Evolutionary conservation across 2,888 invertebrate species (phyloP).

Genomic region (Idaea biselata): DNA sequence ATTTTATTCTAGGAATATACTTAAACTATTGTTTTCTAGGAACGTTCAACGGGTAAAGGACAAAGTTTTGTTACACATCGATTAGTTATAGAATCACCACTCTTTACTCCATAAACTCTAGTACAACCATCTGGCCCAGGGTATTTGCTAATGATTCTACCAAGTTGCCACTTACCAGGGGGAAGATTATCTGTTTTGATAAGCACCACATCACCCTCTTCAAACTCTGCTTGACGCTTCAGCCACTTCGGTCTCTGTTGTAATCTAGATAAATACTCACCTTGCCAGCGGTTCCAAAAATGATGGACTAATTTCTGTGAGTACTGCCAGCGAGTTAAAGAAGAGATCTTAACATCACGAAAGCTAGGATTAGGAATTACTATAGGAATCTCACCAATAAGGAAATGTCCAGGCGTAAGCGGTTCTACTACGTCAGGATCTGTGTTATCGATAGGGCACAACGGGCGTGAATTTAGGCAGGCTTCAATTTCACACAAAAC

Average conservation of each 20-base stretch:
- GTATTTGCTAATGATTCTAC: constrained; percentile 27
- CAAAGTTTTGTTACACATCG: constrained; percentile 26
- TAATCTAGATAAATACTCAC: constrained; percentile 26
- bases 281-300: constrained; percentile 29
- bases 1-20: no score
- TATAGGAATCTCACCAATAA: constrained; percentile 25
- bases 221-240: constrained; percentile 18
- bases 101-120: constrained; percentile 27
- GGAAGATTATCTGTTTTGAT: constrained; percentile 29
- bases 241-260: constrained; percentile 30
- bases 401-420: constrained; percentile 33
- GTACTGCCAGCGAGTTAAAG: constrained; percentile 27
- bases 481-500: constrained; percentile 14
- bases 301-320: constrained; percentile 25
- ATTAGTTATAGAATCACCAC: constrained; percentile 19
- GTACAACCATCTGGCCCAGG: constrained; percentile 26
- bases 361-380: constrained; percentile 21
- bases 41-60: constrained; percentile 17
- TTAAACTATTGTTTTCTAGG: neutral
- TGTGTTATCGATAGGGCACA: constrained; percentile 4
- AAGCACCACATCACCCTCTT: constrained; percentile 30
- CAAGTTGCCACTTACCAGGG: constrained; percentile 28
- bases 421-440: constrained; percentile 12
- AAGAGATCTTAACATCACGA: constrained; percentile 11
- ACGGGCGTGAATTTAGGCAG: constrained; percentile 16